Base-by-base conservation (phyloP, 2,113 vertebrate genomes). In the Muscicapa adusta region DNA sequence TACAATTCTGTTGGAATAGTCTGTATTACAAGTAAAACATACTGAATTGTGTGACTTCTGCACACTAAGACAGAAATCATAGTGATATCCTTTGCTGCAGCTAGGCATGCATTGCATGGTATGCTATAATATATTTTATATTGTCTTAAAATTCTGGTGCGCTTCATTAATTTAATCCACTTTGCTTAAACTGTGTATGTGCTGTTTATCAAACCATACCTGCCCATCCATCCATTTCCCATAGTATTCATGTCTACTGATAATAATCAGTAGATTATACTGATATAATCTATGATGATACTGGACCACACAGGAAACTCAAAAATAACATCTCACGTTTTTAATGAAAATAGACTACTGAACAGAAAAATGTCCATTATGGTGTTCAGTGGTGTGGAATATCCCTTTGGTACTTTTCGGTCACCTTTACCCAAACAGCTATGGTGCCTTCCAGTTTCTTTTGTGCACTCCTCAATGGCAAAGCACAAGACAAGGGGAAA, bases 401-500 rank as follows among this genome's bases (percentile, higher is more conserved):
- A 19, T 12, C 15, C 18, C 14, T 65, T 29, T 65, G 14, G 14
- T n/a, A 38, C 40, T 9, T n/a, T 56, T 18, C 4, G 12, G 18
- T 47, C 40, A 28, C 50, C 18, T 56, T 29, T 65, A 9, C 29
- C 28, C 0, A 0, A 26, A 26, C 50, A 47, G n/a, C 9, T 23
- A 8, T 28, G 18, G 9, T 26, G 14, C 23, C n/a, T n/a, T 38
- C n/a, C 6, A 9, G 23, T 15, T 73, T 28, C 9, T 38, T 62
- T 54, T 38, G 7, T 28, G 28, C 5, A 11, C 5, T 47, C 14
- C 15, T 38, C 68, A 38, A 9, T 19, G 9, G 24, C 68, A 73
- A n/a, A 73, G 14, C 23, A 47, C 0, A 0, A 8, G n/a, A 56
- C 14, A 63, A 38, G 54, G 5, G 7, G 14, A 0, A 36, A 22